These are phyloP conservation scores for Oreotrochilus melanogaster DNA, from an alignment of 2,113 vertebrate genomes.

Conservation along the genomic window DNA sequence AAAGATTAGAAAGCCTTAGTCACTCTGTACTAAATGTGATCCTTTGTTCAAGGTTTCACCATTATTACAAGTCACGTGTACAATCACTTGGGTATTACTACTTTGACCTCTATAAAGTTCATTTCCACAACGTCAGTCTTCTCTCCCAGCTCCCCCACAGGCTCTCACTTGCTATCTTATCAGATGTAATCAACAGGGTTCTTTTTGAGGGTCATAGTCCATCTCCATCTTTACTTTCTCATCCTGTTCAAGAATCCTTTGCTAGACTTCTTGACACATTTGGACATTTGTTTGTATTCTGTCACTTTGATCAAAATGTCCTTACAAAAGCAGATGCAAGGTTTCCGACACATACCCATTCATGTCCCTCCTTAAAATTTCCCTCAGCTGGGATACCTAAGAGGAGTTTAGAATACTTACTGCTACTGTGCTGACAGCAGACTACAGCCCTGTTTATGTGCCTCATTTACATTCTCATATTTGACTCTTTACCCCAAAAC, in stretches of 20 bases:
- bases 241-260: not conserved
- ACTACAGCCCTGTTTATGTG: not conserved
- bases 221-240: not conserved
- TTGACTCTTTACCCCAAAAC: not conserved
- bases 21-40: not conserved
- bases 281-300: fast-evolving
- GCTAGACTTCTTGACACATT: not conserved
- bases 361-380: not conserved
- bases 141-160: not conserved
- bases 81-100: not conserved
- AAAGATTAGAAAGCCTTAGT: not conserved
- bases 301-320: not conserved
- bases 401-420: not conserved
- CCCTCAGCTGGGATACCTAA: not conserved
- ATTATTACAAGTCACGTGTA: not conserved
- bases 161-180: not conserved
- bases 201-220: not conserved
- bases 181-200: not conserved
- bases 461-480: not conserved
- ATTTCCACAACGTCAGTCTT: not conserved
- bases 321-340: not conserved
- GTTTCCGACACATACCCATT: not conserved
- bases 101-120: not conserved
- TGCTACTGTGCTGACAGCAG: not conserved
- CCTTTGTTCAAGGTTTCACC: not conserved